Evolutionary conservation across 2,888 invertebrate genomes (phyloP), one percentile per base, ranked within the genome.

Genomic region (Teleiodes luculella): DNA sequence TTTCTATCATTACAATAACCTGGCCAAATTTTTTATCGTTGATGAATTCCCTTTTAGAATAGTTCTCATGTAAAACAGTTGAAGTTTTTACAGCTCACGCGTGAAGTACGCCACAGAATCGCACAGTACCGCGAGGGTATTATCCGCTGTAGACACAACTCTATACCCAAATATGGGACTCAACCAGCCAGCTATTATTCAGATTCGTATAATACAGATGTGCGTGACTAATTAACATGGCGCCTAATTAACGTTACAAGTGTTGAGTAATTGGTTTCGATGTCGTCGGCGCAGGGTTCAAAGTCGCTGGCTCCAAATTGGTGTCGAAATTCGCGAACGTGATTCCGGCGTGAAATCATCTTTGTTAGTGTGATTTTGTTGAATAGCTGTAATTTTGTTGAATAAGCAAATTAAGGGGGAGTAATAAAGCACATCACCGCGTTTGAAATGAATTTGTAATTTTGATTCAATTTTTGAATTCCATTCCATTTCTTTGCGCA

Each of bases 241-340:
- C 62, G 66, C 67, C 72, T 79, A 79, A 82, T 82, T 80, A 80
- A 76, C 74, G 73, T 75, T 74, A 80, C 80, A 81, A 80, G 77
- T 78, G 76, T 72, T 73, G 67, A 66, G 67, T 78, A 78, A 81
- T 81, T 79, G 79, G 74, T 78, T 75, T 70, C 69, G 68, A 72
- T 70, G 73, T 67, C 69, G 65, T 57, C 57, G 62, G 60, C 63
- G 61, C 63, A 61, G 56, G 58, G 64, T 66, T 66, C 66, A 66
- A 68, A 69, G 62, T 68, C 69, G 67, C 66, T 67, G 57, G 59
- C 58, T 58, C 20, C 59, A 57, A 62, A 67, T 65, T 68, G 67
- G 60, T 60, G 61, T 56, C 61, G 62, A 57, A 62, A 65, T 65
- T 65, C 61, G 61, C 63, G 60, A 56, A 65, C 64, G 65, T 64